phyloP scores from a whole-genome alignment of 2,113 vertebrate genomes.

The Progne subis region DNA sequence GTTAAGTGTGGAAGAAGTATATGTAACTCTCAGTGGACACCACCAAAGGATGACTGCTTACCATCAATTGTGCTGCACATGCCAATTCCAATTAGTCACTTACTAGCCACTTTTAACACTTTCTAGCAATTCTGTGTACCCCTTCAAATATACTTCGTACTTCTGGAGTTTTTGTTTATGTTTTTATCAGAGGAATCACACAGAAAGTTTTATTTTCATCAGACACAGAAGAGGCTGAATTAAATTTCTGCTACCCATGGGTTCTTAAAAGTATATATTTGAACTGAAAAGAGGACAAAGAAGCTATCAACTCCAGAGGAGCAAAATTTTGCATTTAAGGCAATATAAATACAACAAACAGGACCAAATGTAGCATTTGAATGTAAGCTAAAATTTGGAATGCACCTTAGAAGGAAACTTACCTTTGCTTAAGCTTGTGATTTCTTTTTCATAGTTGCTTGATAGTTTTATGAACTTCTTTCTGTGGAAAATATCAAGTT shows the following conservation, averaged over 20 bases:
- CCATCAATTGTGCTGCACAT: slow-evolving; percentile 25
- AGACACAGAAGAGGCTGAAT: neutral
- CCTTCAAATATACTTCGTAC: neutral
- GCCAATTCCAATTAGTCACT: slow-evolving; percentile 67
- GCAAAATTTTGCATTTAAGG: neutral
- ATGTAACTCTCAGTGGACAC: slow-evolving; percentile 57
- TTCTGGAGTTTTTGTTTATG: neutral
- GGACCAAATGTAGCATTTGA: neutral
- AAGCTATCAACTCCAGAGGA: neutral
- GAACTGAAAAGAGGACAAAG: neutral
- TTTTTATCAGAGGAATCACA: neutral
- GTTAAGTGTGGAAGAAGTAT: slow-evolving; percentile 68
- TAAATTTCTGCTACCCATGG: neutral
- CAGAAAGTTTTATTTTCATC: neutral
- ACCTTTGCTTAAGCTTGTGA: neutral
- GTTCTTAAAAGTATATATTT: neutral
- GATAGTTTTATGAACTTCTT: neutral
- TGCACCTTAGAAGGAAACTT: neutral
- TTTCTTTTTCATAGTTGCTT: neutral
- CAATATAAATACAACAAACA: neutral
- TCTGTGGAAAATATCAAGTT: neutral
- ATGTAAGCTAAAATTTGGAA: neutral
- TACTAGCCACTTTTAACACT: slow-evolving; percentile 38
- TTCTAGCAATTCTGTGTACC: neutral
- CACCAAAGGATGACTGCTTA: neutral